phyloP scores from a whole-genome alignment of 2,113 vertebrate genomes.

The Mus musculus region GRCm39 chr7:3369501-3370000 shows the following conservation, averaged over 20 bases:
- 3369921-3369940: background rate
- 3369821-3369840: background rate
- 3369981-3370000: background rate
- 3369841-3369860: background rate
- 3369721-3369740: too few species aligned
- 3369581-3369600: background rate
- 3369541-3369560: background rate
- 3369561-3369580: background rate
- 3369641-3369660: background rate
- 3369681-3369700: background rate
- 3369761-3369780: background rate
- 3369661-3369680: background rate
- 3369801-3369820: too few species aligned
- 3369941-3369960: background rate
- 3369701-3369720: background rate
- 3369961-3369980: background rate
- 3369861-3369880: background rate
- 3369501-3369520: background rate
- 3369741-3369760: too few species aligned
- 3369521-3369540: background rate
- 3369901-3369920: background rate
- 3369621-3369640: background rate
- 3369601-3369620: background rate
- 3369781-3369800: background rate
- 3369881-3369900: background rate